Conservation (phyloP, 2,113 vertebrate genomes). For the Accipiter virgatus region DNA sequence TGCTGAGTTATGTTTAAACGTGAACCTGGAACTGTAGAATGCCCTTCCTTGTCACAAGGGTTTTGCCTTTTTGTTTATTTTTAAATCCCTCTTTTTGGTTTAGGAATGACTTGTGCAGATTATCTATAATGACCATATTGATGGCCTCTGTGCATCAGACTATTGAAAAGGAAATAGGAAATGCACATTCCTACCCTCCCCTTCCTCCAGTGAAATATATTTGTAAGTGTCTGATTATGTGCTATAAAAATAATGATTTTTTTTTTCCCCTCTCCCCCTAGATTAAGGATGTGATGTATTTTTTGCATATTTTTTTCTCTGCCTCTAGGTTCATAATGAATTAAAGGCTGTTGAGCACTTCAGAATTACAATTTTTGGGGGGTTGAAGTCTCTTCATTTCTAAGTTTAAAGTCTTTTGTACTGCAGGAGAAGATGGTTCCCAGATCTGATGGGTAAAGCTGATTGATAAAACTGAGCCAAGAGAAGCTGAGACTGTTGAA, state of each 20-base stretch:
- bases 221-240: constrained; percentile 57
- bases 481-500: background rate
- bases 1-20: background rate
- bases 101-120: constrained; percentile 1
- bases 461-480: background rate
- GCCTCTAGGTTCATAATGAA: constrained; percentile 69
- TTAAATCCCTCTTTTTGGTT: background rate
- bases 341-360: constrained; percentile 72
- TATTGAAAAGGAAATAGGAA: background rate
- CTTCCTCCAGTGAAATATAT: background rate
- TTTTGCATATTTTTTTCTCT: constrained; percentile 45
- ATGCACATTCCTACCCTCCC: background rate
- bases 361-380: background rate
- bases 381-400: constrained; percentile 64
- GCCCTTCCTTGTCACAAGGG: background rate
- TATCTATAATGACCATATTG: background rate
- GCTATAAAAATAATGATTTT: constrained; percentile 39
- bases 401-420: background rate
- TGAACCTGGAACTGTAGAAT: constrained; percentile 33
- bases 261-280: background rate
- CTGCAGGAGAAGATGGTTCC: background rate
- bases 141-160: background rate
- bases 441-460: background rate
- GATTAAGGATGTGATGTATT: constrained; percentile 62
- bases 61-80: background rate